Conservation (phyloP, 2,797 vertebrate genomes). For the Fratercula arctica region DNA sequence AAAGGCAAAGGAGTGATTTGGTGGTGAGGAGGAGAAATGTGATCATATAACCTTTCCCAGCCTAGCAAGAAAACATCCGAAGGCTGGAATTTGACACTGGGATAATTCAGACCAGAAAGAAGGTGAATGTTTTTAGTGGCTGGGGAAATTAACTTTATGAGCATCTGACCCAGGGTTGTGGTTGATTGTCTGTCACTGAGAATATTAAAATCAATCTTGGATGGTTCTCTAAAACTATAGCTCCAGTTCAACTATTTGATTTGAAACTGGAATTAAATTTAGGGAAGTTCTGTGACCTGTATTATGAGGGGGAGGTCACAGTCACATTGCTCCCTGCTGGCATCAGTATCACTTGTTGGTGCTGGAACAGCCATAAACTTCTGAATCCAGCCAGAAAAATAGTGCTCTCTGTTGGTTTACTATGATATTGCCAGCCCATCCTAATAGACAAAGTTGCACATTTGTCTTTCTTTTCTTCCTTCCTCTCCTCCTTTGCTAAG, state of each 20-base stretch:
- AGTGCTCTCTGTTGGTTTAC: background rate
- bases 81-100: conserved; percentile 29
- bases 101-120: conserved; percentile 51
- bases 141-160: conserved; percentile 23
- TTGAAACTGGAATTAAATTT: conserved; percentile 16
- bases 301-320: background rate
- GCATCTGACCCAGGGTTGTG: background rate
- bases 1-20: conserved; percentile 3
- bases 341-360: background rate
- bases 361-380: background rate
- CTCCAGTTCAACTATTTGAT: conserved; percentile 10
- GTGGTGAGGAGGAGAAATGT: background rate
- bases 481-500: background rate
- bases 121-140: conserved; percentile 53
- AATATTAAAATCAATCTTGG: conserved; percentile 7
- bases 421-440: background rate
- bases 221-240: background rate
- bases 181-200: background rate
- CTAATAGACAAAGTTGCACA: background rate
- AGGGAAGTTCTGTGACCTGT: background rate
- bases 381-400: background rate
- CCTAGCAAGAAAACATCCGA: background rate
- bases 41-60: background rate
- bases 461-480: background rate
- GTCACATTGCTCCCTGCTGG: conserved; percentile 5